Percentiles rank a stretch among this genome's conserved stretches.
Evolutionary conservation across 2,797 vertebrate genomes (phyloP).

Genomic region (Lepilemur ruficaudatus): DNA sequence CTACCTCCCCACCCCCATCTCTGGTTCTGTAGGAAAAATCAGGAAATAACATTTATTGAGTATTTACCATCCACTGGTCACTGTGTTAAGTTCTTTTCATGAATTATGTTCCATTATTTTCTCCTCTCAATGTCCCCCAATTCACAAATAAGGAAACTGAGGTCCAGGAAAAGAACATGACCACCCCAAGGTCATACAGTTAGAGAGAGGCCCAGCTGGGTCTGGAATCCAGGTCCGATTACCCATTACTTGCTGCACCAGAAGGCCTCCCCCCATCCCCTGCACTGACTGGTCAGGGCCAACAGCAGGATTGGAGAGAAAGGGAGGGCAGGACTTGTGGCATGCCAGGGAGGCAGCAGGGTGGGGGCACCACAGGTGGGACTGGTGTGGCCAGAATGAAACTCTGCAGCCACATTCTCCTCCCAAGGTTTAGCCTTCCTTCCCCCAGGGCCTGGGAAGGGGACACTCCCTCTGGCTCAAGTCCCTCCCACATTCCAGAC

Average conservation of each 20-base stretch:
- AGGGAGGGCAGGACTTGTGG: not conserved
- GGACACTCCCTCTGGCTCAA: constrained; percentile 57
- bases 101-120: not conserved
- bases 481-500: constrained; percentile 63
- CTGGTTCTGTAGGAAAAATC: not conserved
- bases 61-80: not conserved
- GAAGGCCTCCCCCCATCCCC: not conserved
- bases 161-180: not conserved
- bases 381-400: not conserved
- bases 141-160: constrained; percentile 35
- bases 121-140: not conserved
- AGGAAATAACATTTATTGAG: not conserved
- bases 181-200: not conserved
- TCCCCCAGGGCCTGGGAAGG: constrained; percentile 31
- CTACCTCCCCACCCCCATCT: not conserved
- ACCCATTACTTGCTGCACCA: not conserved
- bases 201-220: not conserved
- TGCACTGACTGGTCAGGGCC: not conserved
- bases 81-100: not conserved
- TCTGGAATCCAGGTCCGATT: not conserved
- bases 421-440: not conserved
- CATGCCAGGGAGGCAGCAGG: not conserved
- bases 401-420: not conserved
- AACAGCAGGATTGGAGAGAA: not conserved
- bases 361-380: not conserved